These are phyloP conservation scores for Chymomyza amoena DNA, from an alignment of 2,888 invertebrate species.

Conservation along the genomic window DNA sequence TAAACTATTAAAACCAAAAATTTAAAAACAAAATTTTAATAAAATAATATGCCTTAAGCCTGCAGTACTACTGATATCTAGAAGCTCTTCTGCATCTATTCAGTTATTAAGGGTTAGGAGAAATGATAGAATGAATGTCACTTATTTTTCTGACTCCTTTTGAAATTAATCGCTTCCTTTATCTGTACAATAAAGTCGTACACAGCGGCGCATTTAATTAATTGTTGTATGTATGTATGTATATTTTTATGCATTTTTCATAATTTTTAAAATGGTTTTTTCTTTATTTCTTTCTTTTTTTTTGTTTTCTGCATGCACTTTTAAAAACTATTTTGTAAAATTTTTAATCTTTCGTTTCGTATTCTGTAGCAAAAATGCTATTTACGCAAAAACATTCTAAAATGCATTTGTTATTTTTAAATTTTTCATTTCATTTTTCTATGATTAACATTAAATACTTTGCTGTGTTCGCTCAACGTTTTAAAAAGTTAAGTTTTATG, in stretches of 20 bases:
- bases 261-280: constrained; percentile 43
- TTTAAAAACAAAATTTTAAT: too few species aligned
- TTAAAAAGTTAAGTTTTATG: constrained; percentile 29
- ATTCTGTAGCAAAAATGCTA: constrained; percentile 60
- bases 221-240: constrained; percentile 47
- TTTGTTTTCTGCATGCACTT: constrained; percentile 15
- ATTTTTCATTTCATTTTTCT: constrained; percentile 46
- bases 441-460: constrained; percentile 44
- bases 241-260: constrained; percentile 50
- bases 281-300: constrained; percentile 29
- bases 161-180: neutral
- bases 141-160: too few species aligned
- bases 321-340: constrained; percentile 62
- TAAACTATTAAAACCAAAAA: too few species aligned
- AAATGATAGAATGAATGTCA: too few species aligned
- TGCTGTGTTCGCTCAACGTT: constrained; percentile 20
- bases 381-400: constrained; percentile 65
- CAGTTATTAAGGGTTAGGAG: too few species aligned
- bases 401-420: constrained; percentile 48
- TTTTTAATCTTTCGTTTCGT: constrained; percentile 52
- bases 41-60: too few species aligned
- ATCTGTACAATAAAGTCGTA: constrained; percentile 5
- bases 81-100: too few species aligned
- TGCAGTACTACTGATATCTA: too few species aligned
- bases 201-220: neutral